Base-by-base conservation (phyloP, 2,888 invertebrate species). In the Andrena praecox region DNA sequence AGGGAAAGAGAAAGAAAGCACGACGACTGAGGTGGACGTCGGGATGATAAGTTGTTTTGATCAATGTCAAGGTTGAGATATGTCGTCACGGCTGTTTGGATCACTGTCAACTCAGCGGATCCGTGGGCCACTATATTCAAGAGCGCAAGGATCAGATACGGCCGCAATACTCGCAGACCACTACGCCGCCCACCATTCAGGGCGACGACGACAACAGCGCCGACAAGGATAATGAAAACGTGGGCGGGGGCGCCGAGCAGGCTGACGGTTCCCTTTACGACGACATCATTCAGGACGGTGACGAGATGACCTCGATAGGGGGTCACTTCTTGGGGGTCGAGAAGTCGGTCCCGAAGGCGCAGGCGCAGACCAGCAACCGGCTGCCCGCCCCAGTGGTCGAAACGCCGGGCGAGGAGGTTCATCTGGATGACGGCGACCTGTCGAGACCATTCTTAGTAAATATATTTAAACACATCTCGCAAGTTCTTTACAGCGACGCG, bases 1-100 rank as follows among this genome's bases (percentile, higher is more conserved):
- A 4, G 10, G 62, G 35, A 2, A 35, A n/a, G 5, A 35, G 5
- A 35, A 54, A 5, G 42, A 31, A 27, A 0, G 10, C 2, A n/a
- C 12, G 35, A 66, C 6, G 35, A 27, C 8, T 10, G 2, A 3
- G 54, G 8, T n/a, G n/a, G 3, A 12, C 42, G 5, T 2, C 33
- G 24, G 20, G 6, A 48, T 62, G 50, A 77, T 50, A 67, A 67
- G 54, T 73, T 52, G 60, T 77, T 86, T 67, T 42, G 74, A 59
- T 77, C 52, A 67, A 71, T 83, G 79, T 85, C 79, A 84, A 93
- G 89, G 97, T 98, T 85, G 98, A 98, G 94, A 98, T 98, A 90
- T 98, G 98, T 93, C 95, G 98, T 12, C 98, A 98, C 91, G 98
- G 98, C 0, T 98, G 98, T 91, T 95, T 98, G 87, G 98, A 98